A percentile compares a stretch with the other conserved stretches of the same genome.
phyloP scores from a whole-genome alignment of 2,113 vertebrate genomes.

The pig (Sus scrofa) region DNA sequence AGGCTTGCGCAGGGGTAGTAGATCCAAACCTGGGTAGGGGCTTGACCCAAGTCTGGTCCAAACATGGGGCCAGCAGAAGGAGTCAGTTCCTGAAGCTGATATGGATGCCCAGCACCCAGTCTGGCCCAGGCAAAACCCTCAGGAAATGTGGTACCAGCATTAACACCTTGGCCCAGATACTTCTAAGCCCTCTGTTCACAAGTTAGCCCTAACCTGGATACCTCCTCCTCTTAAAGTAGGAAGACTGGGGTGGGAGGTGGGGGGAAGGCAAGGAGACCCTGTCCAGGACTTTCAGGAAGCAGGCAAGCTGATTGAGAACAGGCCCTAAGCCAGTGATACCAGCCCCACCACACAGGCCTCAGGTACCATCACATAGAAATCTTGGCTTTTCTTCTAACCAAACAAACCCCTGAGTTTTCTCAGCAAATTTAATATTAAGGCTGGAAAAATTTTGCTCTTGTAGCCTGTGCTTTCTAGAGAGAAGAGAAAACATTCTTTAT shows the following conservation, averaged over 20 bases:
- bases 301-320: not conserved
- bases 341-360: too few species aligned
- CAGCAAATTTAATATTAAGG: not conserved
- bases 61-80: not conserved
- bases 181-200: not conserved
- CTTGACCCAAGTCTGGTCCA: not conserved
- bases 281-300: not conserved
- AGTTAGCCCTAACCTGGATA: not conserved
- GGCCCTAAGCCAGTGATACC: not conserved
- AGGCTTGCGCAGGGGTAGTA: too few species aligned
- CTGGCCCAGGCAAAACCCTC: not conserved
- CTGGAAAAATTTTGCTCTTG: not conserved
- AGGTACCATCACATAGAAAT: not conserved
- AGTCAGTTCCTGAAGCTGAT: not conserved
- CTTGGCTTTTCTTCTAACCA: not conserved
- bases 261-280: not conserved
- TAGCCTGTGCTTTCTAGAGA: conserved; percentile 46
- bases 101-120: not conserved
- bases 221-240: not conserved
- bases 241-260: not conserved
- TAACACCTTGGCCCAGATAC: too few species aligned
- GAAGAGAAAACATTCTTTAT: conserved; percentile 23
- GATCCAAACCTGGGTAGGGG: not conserved
- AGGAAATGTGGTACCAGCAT: rapidly evolving
- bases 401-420: conserved; percentile 37